Evolutionary conservation across 2,113 vertebrate species (phyloP), one percentile per base, ranked within the genome.

Genomic region (Sorex araneus): DNA sequence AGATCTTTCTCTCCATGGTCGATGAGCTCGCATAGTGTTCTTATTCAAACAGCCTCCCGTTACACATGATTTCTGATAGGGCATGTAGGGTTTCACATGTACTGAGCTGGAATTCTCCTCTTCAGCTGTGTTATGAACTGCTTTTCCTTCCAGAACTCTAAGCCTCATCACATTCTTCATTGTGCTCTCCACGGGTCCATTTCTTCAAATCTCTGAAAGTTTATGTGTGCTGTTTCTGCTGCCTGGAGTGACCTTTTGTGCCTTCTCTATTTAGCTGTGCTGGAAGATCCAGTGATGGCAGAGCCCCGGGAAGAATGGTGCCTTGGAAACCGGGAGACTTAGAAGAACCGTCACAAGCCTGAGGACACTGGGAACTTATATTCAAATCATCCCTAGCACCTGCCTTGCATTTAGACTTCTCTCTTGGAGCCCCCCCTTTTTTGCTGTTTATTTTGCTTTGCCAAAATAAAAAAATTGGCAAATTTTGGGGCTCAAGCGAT

Each of bases 1-100:
- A 84, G 63, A 88, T 45, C 87, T 91, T 84, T 64, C 79, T 91
- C 81, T 85, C 30, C 78, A 64, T 90, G 50, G 50, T 32, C 25
- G 76, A 27, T 30, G 60, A 84, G 16, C 64, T 25, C 40, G 28
- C 19, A 4, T 73, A 67, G 40, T 40, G 40, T 40, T 40, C 40
- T 40, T 40, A 4, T 40, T 79, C 79, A 36, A 32, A 0, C n/a
- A 63, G 89, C 60, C 64, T 75, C 34, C 32, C 25, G 63, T 64
- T 36, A 69, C 28, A 50, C 66, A n/a, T 82, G 32, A 47, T 47
- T 18, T 45, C 64, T 60, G 60, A 69, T 21, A 32, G 78, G 18
- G 25, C 25, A 69, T 66, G 84, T 74, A 67, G 81, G 80, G 15
- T 32, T 91, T 70, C 77, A 47, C 3, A 18, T 30, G 40, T 50